Conservation (phyloP, 1,140 invertebrate species). For the Drosophila nikananu region DNA sequence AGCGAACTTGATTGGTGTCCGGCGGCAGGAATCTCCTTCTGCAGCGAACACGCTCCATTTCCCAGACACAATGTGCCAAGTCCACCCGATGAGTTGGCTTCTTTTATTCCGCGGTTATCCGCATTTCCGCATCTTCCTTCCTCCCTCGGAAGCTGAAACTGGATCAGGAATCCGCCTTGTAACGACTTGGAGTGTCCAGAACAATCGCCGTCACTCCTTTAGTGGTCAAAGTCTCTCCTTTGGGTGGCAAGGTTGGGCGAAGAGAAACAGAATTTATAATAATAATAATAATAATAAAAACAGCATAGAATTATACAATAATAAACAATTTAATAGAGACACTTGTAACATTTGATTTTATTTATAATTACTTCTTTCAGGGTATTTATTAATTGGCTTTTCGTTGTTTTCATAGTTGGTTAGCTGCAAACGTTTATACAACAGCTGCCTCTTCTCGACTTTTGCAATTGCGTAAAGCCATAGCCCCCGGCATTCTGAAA, state of each 20-base stretch:
- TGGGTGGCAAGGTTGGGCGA: neutral
- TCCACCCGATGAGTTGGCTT: conserved; percentile 21
- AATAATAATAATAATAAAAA: neutral
- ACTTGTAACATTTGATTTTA: too few relatives aligned
- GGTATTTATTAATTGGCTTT: neutral
- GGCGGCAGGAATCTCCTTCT: conserved; percentile 4
- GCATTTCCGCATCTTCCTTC: conserved; percentile 8
- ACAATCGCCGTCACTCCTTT: conserved; percentile 5
- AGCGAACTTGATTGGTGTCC: conserved; percentile 49
- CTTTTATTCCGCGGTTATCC: conserved; percentile 20
- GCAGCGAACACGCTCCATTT: conserved; percentile 45
- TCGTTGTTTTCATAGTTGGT: neutral
- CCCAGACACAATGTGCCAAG: conserved; percentile 35
- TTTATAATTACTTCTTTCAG: neutral
- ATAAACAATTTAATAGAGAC: too few relatives aligned
- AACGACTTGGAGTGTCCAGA: conserved; percentile 16
- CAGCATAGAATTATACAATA: too few relatives aligned
- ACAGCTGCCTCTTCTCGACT: neutral
- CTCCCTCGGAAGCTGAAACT: conserved; percentile 3
- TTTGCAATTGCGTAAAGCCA: conserved; percentile 17
- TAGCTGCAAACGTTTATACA: neutral
- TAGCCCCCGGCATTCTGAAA: conserved; percentile 21
- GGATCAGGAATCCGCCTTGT: conserved; percentile 30
- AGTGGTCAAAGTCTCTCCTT: neutral
- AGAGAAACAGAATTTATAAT: neutral